phyloP scores from a whole-genome alignment of 2,797 vertebrate genomes.

The Sarcoramphus papa region DNA sequence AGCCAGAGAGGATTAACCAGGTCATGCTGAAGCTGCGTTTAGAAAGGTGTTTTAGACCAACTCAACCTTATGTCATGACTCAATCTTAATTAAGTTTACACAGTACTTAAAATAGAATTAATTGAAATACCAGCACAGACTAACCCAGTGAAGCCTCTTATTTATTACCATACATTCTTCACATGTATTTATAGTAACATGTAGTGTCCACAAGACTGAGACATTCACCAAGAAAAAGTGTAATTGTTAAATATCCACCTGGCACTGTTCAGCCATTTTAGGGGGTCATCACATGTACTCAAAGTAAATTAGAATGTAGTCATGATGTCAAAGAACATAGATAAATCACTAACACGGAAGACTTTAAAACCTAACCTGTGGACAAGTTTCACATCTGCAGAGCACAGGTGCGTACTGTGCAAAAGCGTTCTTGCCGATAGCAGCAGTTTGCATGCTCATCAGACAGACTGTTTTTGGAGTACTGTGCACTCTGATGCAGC shows the following conservation, averaged over 20 bases:
- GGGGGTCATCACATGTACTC: background rate
- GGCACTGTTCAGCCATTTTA: background rate
- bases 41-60: background rate
- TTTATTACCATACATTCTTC: background rate
- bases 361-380: background rate
- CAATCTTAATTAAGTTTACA: slow-evolving; percentile 37
- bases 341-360: background rate
- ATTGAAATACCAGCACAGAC: background rate
- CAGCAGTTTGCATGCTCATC: background rate
- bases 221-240: background rate
- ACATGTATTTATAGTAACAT: background rate
- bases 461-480: background rate
- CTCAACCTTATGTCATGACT: slow-evolving; percentile 6
- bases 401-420: background rate
- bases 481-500: background rate
- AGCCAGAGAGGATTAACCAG: background rate
- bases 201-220: background rate
- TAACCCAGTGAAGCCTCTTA: slow-evolving; percentile 9
- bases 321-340: background rate
- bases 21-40: background rate
- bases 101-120: slow-evolving; percentile 50
- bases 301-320: background rate
- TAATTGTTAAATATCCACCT: background rate
- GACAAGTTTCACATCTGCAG: background rate
- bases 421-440: background rate